Conservation (phyloP, 2,888 invertebrate genomes). For the Pollenia angustigena region DNA sequence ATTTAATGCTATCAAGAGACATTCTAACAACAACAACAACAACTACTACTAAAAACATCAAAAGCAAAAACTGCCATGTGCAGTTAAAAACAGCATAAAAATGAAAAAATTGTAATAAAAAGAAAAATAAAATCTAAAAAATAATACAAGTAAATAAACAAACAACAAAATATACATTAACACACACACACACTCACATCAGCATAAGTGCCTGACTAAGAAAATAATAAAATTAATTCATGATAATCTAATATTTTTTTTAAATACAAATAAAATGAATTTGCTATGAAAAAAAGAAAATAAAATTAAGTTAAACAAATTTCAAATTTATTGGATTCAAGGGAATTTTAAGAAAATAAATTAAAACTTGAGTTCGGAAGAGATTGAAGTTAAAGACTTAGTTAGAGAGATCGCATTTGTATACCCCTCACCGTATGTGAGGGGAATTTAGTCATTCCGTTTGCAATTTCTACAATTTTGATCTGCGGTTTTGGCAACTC, state of each 20-base stretch:
- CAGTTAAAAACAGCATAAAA: slow-evolving; percentile 26
- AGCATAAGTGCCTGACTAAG: slow-evolving; percentile 58
- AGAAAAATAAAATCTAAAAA: slow-evolving; percentile 40
- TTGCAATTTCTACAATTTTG: too few species aligned
- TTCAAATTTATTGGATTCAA: background rate
- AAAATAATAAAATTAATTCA: slow-evolving; percentile 67
- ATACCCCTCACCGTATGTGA: too few species aligned
- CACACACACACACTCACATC: background rate
- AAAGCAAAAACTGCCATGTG: slow-evolving; percentile 48
- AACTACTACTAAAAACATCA: slow-evolving; percentile 7
- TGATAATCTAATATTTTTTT: slow-evolving; percentile 54
- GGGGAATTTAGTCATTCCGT: too few species aligned
- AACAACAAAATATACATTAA: background rate
- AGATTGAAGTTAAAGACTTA: too few species aligned
- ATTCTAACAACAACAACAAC: slow-evolving; percentile 44
- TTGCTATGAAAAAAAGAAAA: background rate
- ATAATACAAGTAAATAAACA: slow-evolving; percentile 7
- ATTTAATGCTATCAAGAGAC: slow-evolving; percentile 74
- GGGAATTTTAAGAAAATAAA: background rate
- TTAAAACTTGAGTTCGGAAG: background rate
- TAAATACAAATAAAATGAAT: slow-evolving; percentile 13
- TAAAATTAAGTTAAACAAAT: slow-evolving; percentile 7
- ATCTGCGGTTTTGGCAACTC: too few species aligned
- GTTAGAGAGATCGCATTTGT: too few species aligned
- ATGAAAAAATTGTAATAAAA: slow-evolving; percentile 27